Evolutionary conservation across 2,113 vertebrate species (phyloP).

Genomic region (Hemichromis elongatus): DNA sequence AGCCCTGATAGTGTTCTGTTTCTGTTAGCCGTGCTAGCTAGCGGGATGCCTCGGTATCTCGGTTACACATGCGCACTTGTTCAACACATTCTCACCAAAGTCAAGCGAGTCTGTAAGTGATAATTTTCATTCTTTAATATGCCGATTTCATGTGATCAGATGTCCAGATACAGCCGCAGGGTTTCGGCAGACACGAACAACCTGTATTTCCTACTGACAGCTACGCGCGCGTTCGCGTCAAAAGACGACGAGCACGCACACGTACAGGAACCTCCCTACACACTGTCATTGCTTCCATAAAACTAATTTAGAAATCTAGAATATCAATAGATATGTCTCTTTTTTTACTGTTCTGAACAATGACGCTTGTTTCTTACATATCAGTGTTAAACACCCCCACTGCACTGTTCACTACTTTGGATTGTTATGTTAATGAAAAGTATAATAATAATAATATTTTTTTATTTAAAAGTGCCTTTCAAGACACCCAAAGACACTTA

Average conservation of each 20-base stretch:
- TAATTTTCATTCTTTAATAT: background rate
- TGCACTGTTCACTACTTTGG: background rate
- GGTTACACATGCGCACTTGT: background rate
- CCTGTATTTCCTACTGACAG: constrained; percentile 77
- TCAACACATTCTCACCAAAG: background rate
- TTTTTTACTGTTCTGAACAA: background rate
- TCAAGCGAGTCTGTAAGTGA: background rate
- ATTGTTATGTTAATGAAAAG: background rate
- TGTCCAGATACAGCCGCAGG: background rate
- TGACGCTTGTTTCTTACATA: background rate
- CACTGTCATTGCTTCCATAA: background rate
- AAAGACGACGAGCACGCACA: constrained; percentile 1
- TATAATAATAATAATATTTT: no score
- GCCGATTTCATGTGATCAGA: background rate
- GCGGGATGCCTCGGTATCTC: background rate
- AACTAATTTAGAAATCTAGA: background rate
- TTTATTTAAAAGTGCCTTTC: no score
- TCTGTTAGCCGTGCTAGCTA: constrained; percentile 40
- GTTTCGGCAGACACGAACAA: constrained; percentile 32
- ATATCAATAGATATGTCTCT: background rate
- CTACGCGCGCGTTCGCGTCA: constrained; percentile 62
- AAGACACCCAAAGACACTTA: no score
- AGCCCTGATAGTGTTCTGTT: constrained; percentile 30
- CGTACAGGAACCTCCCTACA: constrained; percentile 38
- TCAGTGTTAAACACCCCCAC: background rate